phyloP scores from a whole-genome alignment of 2,113 vertebrate species.

The Pteropus alecto region DNA sequence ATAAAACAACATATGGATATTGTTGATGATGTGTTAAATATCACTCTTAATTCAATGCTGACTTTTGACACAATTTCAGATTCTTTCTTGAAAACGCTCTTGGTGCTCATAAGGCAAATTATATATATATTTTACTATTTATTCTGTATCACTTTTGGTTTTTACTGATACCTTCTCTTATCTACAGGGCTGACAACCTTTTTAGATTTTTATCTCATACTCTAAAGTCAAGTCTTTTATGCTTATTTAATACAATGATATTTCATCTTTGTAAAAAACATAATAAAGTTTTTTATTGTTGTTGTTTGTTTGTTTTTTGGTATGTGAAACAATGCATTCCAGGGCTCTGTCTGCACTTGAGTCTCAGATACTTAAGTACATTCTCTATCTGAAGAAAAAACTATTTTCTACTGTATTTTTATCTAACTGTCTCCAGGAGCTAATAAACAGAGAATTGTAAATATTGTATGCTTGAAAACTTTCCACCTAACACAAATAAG shows the following conservation, averaged over 20 bases:
- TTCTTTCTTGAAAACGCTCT: neutral
- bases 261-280: neutral
- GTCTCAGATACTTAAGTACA: conserved; percentile 9
- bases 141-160: neutral
- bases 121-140: neutral
- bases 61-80: neutral
- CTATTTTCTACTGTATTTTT: conserved; percentile 69
- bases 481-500: conserved; percentile 75
- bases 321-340: conserved; percentile 15
- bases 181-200: neutral
- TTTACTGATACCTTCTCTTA: neutral
- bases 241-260: neutral
- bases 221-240: neutral
- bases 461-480: conserved; percentile 76
- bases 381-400: conserved; percentile 62
- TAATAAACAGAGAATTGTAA: conserved; percentile 78
- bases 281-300: neutral
- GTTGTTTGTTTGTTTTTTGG: neutral
- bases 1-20: neutral
- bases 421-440: conserved; percentile 77
- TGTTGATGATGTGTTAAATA: neutral
- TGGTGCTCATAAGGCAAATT: neutral
- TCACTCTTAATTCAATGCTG: neutral
- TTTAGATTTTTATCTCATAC: neutral
- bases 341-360: conserved; percentile 33